Conservation (phyloP, 2,113 vertebrate species). For the Orthonyx spaldingii region DNA sequence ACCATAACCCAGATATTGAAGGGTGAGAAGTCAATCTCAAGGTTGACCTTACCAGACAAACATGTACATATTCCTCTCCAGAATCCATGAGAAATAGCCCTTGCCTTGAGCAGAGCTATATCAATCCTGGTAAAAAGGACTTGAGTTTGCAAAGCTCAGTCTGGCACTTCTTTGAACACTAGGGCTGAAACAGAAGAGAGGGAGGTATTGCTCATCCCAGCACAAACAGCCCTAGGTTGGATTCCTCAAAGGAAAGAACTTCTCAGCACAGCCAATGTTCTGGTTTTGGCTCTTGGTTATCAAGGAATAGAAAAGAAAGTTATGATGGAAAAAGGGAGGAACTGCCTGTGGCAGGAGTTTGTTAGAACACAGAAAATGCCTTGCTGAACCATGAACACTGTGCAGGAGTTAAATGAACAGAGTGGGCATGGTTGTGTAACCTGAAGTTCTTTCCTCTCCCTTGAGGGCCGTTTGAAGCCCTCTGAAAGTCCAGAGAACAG, state of each 20-base stretch:
- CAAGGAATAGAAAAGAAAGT: background rate
- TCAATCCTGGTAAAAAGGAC: background rate
- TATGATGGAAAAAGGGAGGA: background rate
- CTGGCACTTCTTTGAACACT: background rate
- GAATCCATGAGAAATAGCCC: background rate
- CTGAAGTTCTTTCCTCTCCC: background rate
- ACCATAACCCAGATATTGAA: background rate
- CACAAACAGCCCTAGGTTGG: background rate
- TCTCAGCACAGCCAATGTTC: background rate
- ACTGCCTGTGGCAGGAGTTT: background rate
- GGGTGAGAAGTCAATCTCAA: background rate
- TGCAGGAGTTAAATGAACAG: background rate
- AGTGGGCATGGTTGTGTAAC: background rate
- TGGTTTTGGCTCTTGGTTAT: background rate
- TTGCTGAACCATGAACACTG: background rate
- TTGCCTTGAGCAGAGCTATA: background rate
- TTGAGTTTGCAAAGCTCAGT: background rate
- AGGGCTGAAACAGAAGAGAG: background rate
- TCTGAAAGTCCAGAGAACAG: background rate
- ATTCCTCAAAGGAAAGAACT: background rate
- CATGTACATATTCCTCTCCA: background rate
- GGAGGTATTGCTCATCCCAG: background rate
- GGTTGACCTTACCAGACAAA: background rate
- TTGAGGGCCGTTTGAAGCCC: background rate
- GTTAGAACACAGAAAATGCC: background rate